Evolutionary conservation across 2,113 vertebrate genomes (phyloP).

Genomic region (Bagarius yarrelli): DNA sequence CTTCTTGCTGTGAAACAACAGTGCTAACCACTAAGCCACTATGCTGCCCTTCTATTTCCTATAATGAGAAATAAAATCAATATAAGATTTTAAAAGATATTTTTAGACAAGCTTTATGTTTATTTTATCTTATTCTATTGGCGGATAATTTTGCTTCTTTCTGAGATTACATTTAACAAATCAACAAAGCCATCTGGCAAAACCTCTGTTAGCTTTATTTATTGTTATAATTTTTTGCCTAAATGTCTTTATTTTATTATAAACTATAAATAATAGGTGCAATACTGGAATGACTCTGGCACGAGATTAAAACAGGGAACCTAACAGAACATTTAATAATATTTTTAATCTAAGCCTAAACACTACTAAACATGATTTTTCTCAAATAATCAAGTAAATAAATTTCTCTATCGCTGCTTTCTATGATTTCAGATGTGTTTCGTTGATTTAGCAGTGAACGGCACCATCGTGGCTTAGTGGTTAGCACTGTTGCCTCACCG

Average conservation of each 20-base stretch:
- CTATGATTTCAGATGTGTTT: background rate
- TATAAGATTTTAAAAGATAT: background rate
- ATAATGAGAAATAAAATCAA: background rate
- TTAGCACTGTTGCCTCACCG: too few species aligned
- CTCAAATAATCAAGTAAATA: background rate
- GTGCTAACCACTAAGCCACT: too few species aligned
- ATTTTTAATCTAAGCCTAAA: background rate
- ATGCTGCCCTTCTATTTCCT: too few species aligned
- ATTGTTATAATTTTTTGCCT: too few species aligned
- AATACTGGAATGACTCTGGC: background rate
- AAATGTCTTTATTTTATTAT: too few species aligned
- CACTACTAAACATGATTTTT: background rate
- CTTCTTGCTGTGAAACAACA: too few species aligned
- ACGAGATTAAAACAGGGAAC: background rate
- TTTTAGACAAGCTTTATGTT: background rate
- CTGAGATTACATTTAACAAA: background rate
- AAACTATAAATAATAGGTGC: background rate
- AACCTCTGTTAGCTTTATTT: background rate
- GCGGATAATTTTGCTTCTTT: background rate
- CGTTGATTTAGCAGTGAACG: too few species aligned
- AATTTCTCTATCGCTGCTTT: background rate
- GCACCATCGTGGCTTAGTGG: too few species aligned
- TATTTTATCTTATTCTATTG: background rate
- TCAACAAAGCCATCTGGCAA: background rate
- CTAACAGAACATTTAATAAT: too few species aligned